These are phyloP conservation scores for Meda fulgida DNA, from an alignment of 2,797 vertebrate species.

Conservation along the genomic window DNA sequence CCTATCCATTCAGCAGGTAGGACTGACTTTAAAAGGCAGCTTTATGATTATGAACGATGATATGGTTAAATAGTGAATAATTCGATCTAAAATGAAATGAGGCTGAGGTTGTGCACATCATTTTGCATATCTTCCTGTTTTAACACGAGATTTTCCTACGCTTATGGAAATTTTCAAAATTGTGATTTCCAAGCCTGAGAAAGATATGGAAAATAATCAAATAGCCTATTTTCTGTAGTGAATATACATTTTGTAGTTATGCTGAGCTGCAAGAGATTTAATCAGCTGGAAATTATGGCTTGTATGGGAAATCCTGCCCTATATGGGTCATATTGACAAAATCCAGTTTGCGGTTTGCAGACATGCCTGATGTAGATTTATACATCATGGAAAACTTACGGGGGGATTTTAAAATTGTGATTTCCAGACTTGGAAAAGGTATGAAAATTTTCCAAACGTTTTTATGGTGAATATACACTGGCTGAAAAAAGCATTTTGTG, in stretches of 20 bases:
- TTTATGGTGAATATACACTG: neutral
- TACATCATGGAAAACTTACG: neutral
- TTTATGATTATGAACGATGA: neutral
- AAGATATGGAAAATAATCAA: neutral
- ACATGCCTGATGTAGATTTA: neutral
- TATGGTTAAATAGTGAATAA: neutral
- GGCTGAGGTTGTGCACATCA: neutral
- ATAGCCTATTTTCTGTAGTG: neutral
- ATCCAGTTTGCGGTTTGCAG: neutral
- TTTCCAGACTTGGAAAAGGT: neutral
- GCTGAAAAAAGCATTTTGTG: neutral
- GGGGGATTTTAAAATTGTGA: neutral
- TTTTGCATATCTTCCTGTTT: neutral
- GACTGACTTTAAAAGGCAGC: slow-evolving; percentile 46
- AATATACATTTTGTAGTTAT: neutral
- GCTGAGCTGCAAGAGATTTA: neutral
- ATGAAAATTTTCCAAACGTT: neutral
- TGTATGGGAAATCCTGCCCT: neutral
- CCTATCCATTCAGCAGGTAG: slow-evolving; percentile 90
- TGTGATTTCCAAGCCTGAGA: neutral
- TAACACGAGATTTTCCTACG: neutral
- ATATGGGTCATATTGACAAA: neutral
- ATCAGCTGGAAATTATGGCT: neutral
- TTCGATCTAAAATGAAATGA: neutral
- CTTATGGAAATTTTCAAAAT: neutral